Conservation (phyloP, 2,113 vertebrate genomes). For the Pollimyrus isidori region DNA sequence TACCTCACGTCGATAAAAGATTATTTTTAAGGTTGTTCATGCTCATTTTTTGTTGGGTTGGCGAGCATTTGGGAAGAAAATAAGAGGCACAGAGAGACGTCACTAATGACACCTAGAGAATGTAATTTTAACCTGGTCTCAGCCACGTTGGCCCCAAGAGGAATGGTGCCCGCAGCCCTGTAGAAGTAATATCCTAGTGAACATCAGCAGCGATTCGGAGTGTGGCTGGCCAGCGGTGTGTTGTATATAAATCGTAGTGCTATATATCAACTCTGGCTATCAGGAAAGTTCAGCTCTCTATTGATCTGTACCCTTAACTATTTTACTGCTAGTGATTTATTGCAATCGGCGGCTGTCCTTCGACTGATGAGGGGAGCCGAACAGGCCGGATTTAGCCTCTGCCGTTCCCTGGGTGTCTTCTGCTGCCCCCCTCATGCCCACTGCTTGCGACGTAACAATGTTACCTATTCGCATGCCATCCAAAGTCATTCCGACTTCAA, state of each 20-base stretch:
- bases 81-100: not conserved
- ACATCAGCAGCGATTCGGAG: not conserved
- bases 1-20: not conserved
- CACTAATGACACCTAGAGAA: not conserved
- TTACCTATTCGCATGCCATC: not conserved
- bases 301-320: constrained; percentile 21
- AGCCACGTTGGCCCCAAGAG: not conserved
- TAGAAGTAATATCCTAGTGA: not conserved
- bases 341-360: constrained; percentile 12
- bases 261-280: constrained; percentile 11
- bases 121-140: not conserved
- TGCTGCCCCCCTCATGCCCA: not conserved
- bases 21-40: not conserved
- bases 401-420: not conserved
- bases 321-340: constrained; percentile 19
- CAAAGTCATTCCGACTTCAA: constrained; percentile 1
- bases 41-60: not conserved
- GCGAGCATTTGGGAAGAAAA: not conserved
- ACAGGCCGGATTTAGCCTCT: constrained; percentile 1
- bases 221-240: not conserved
- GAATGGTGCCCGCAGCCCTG: not conserved
- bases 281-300: constrained; percentile 4
- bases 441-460: not conserved
- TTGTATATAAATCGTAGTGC: not conserved
- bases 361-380: constrained; percentile 22